These are phyloP conservation scores for Actenoides lindsayi DNA, from an alignment of 2,113 vertebrate genomes.

Conservation along the genomic window DNA sequence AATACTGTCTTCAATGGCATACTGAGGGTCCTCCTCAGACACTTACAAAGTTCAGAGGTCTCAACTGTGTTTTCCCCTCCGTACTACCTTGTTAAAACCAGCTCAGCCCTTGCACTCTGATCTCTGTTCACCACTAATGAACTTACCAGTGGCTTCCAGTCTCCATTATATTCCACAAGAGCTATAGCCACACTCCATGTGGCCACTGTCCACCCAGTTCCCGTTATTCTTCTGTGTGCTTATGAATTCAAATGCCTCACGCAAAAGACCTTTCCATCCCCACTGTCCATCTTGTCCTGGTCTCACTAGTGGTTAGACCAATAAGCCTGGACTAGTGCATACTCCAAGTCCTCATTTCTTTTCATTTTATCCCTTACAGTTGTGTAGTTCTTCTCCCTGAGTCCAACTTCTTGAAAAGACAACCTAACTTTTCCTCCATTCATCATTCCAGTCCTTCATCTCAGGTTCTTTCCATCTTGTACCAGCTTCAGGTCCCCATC, in stretches of 20 bases:
- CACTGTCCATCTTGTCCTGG: not conserved
- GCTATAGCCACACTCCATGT: not conserved
- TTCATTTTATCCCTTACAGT: not conserved
- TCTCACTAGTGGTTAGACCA: not conserved
- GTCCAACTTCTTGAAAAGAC: not conserved
- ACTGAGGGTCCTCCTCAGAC: not conserved
- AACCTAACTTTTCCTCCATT: not conserved
- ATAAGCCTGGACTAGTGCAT: not conserved
- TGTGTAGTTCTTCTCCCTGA: not conserved
- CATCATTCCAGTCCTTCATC: not conserved
- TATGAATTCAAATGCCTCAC: not conserved
- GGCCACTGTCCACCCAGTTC: not conserved
- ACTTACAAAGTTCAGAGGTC: not conserved
- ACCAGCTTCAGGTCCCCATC: not conserved
- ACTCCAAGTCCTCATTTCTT: not conserved
- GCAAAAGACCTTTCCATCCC: not conserved
- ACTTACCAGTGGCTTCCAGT: not conserved
- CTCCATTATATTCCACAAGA: not conserved
- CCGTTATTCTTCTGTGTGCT: not conserved
- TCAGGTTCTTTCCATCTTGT: not conserved
- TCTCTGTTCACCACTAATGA: not conserved
- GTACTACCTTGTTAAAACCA: not conserved
- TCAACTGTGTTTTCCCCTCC: not conserved
- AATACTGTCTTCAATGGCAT: not conserved
- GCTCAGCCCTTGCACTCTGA: not conserved